Conservation (phyloP, 2,797 vertebrate species). For the Pangasius mekongensis region DNA sequence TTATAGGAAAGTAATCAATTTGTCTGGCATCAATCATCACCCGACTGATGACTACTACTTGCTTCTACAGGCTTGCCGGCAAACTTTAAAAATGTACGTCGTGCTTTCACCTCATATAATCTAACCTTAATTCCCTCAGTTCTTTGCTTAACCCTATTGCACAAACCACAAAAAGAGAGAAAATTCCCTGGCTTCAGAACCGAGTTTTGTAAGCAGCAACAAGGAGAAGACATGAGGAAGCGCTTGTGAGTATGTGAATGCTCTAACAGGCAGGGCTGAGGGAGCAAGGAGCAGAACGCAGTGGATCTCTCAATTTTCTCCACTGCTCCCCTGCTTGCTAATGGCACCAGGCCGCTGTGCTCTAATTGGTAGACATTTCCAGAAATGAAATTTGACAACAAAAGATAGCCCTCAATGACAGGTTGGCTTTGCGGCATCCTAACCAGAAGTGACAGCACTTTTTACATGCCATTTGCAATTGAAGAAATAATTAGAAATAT, state of each 20-base stretch:
- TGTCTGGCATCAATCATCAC: neutral
- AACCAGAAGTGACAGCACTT: constrained; percentile 91
- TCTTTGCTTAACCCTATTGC: neutral
- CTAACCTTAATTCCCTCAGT: neutral
- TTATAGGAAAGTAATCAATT: neutral
- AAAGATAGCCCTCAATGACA: constrained; percentile 79
- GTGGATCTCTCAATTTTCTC: constrained; percentile 62
- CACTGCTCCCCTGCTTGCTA: constrained; percentile 54
- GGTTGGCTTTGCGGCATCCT: constrained; percentile 70
- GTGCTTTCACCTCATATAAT: neutral
- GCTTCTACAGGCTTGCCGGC: neutral
- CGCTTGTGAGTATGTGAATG: neutral
- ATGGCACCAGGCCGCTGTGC: constrained; percentile 64
- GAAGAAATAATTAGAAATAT: constrained; percentile 76
- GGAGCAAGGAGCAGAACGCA: constrained; percentile 40
- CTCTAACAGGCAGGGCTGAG: constrained; percentile 16
- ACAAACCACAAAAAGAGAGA: neutral
- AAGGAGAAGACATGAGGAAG: constrained; percentile 4
- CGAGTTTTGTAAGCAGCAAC: constrained; percentile 14
- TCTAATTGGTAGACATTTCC: constrained; percentile 81
- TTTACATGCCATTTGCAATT: constrained; percentile 69
- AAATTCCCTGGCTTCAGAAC: constrained; percentile 2
- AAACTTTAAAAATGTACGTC: neutral
- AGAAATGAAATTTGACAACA: constrained; percentile 92
- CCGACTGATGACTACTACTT: neutral